Conservation (phyloP, 64 coral and sea anemone genomes). For the Montipora capricornis region DNA sequence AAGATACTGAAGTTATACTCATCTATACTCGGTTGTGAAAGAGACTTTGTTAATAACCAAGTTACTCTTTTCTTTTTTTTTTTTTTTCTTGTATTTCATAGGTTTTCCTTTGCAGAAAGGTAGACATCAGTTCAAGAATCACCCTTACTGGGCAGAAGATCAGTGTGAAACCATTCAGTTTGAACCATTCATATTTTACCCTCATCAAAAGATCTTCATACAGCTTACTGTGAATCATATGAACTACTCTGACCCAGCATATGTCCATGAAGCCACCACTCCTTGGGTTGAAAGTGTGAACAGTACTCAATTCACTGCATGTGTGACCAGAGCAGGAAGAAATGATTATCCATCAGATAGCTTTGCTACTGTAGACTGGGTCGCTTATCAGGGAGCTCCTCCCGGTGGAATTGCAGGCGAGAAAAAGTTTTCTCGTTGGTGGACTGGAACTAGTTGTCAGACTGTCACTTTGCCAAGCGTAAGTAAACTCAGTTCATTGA, state of each 20-base stretch:
- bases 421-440: slow-evolving; percentile 22
- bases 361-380: slow-evolving; percentile 60
- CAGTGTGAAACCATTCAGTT: slow-evolving; percentile 51
- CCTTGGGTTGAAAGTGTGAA: slow-evolving; percentile 81
- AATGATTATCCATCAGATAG: slow-evolving; percentile 37
- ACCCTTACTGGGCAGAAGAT: neutral
- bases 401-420: slow-evolving; percentile 2
- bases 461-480: slow-evolving; percentile 3
- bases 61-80: too few relatives aligned
- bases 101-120: slow-evolving; percentile 70
- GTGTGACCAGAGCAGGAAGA: slow-evolving; percentile 64
- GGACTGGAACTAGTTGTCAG: slow-evolving; percentile 43
- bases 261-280: slow-evolving; percentile 49
- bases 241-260: slow-evolving; percentile 23
- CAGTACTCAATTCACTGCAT: slow-evolving; percentile 61
- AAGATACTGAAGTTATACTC: too few relatives aligned
- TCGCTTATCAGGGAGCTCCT: slow-evolving; percentile 63
- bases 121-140: neutral
- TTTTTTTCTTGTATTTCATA: neutral
- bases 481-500: neutral
- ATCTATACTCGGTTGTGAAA: too few relatives aligned
- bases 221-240: slow-evolving; percentile 72
- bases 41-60: too few relatives aligned
- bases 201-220: slow-evolving; percentile 60
- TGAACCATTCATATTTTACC: slow-evolving; percentile 61